Evolutionary conservation across 2,113 vertebrate species (phyloP), one percentile per base, ranked within the genome.

Genomic region (Oncorhynchus nerka): DNA sequence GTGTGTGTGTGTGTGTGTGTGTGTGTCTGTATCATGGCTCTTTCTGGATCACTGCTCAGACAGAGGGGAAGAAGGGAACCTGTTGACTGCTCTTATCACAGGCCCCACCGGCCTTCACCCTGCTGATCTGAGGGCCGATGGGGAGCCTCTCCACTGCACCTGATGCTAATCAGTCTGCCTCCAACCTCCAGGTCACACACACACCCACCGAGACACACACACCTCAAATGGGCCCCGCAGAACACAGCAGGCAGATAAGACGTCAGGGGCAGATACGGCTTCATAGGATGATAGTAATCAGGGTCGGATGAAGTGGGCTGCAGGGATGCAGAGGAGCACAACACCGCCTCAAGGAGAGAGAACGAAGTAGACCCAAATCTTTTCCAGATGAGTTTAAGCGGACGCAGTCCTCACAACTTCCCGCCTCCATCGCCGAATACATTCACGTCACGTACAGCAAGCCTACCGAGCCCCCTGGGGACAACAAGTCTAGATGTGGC

Each of bases 111-210:
- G 39, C 49, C 49, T 15, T 51, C 49, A 51, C 49, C 15, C 12
- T 51, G 85, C 85, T 90, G 88, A 89, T 87, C 71, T 80, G 75
- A 81, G 69, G 9, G 51, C 16, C 12, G 77, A 89, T 86, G 78
- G 75, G 39, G 75, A 39, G 80, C 82, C 78, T 77, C 78, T 88
- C 77, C 20, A 48, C 75, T 69, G 70, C 45, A 71, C 81, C 75
- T 91, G 92, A 39, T 93, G 85, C 26, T 78, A 86, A 93, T 93
- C 91, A 85, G 90, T 84, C 89, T 87, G 85, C 75, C 82, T 81
- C 83, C 81, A 39, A 39, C 39, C 39, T 39, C 39, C 39, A 6
- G 39, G 39, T 39, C 39, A 39, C 39, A 9, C 39, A 39, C 39
- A 9, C 39, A 9, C 39, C 7, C 8, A 39, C 39, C 7, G 7